These are phyloP conservation scores for Antitype chi DNA, from an alignment of 2,888 invertebrate genomes.

Conservation along the genomic window DNA sequence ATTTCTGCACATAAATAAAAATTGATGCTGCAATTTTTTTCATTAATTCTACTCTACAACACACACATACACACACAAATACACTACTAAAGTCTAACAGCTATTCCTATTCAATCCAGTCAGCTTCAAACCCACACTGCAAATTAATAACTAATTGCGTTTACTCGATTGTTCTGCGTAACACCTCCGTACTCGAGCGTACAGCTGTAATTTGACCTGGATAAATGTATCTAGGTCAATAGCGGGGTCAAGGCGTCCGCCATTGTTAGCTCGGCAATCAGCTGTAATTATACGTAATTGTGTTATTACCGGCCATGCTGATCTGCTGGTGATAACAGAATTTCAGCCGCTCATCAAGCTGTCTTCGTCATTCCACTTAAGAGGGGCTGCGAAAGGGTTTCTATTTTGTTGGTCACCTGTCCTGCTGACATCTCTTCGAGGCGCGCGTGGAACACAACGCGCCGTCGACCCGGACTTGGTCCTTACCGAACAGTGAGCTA, in stretches of 20 bases:
- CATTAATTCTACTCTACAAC: neutral
- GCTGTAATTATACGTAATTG: slow-evolving; percentile 70
- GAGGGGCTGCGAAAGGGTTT: no score
- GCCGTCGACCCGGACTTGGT: no score
- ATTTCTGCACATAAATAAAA: no score
- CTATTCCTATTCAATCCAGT: slow-evolving; percentile 6
- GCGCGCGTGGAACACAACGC: no score
- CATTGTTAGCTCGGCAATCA: slow-evolving; percentile 71
- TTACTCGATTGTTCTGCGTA: slow-evolving; percentile 38
- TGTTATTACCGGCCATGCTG: slow-evolving; percentile 55
- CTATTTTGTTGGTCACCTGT: neutral
- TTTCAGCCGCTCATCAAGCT: slow-evolving; percentile 7
- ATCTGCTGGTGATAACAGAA: slow-evolving; percentile 43
- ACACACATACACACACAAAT: neutral
- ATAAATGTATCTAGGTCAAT: slow-evolving; percentile 75
- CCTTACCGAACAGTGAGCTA: no score
- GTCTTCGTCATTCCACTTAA: neutral
- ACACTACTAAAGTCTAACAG: neutral
- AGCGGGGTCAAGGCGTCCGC: slow-evolving; percentile 77
- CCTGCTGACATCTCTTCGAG: no score
- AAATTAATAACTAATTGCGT: slow-evolving; percentile 36
- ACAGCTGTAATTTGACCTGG: slow-evolving; percentile 76
- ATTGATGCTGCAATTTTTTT: neutral
- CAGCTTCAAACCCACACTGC: slow-evolving; percentile 9
- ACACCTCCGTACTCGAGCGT: slow-evolving; percentile 66